phyloP scores from a whole-genome alignment of 1,140 invertebrate species.

The Tetramorium parvispinum region DNA sequence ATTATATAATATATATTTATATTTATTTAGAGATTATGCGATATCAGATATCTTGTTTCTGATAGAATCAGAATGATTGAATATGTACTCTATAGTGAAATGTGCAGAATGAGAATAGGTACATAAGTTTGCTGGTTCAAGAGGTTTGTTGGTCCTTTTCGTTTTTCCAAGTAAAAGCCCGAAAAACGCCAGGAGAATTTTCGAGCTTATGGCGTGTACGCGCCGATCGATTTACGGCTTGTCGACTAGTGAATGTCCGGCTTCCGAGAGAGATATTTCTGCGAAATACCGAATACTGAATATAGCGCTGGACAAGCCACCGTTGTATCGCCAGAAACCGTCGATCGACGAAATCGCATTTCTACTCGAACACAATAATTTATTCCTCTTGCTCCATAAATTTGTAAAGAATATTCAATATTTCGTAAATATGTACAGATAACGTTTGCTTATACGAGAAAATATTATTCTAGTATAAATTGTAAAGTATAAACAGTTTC shows the following conservation, averaged over 20 bases:
- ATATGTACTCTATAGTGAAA: not conserved
- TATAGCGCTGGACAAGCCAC: conserved; percentile 9
- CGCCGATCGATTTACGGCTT: conserved; percentile 53
- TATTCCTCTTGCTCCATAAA: conserved; percentile 10
- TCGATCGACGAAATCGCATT: conserved; percentile 7
- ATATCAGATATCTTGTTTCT: not conserved
- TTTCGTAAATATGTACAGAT: not conserved
- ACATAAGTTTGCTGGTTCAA: conserved; percentile 14
- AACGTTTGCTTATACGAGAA: not conserved
- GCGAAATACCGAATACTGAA: conserved; percentile 15
- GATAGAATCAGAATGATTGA: not conserved
- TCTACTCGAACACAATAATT: conserved; percentile 14
- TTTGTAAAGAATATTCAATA: conserved; percentile 7
- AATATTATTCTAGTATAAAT: not conserved
- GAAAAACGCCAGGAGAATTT: conserved; percentile 26
- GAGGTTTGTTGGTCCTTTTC: not conserved
- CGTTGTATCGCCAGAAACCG: not conserved
- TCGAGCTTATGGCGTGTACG: conserved; percentile 33
- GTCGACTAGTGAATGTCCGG: conserved; percentile 47
- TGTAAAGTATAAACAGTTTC: not conserved
- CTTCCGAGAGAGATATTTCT: conserved; percentile 27
- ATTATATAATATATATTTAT: not conserved
- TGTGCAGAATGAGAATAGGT: not conserved
- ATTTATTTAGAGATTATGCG: not conserved
- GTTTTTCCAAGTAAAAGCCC: not conserved